These are phyloP conservation scores for Drosophila suzukii DNA, from an alignment of 1,140 invertebrate genomes.

Conservation along the genomic window DNA sequence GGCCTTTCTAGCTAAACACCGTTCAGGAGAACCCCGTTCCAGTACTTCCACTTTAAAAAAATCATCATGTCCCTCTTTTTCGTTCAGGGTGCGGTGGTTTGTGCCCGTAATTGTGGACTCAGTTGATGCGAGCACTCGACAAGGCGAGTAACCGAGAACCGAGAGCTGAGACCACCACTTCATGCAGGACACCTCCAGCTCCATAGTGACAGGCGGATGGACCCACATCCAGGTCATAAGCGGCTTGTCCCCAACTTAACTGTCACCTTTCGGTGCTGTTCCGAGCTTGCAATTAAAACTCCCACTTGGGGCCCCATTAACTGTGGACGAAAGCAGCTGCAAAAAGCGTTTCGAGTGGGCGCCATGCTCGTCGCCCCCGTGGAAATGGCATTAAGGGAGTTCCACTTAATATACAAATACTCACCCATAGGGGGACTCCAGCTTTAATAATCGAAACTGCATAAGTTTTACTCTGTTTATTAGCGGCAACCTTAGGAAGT, in stretches of 20 bases:
- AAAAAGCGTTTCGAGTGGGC: not conserved
- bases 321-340: conserved; percentile 23
- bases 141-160: conserved; percentile 39
- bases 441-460: not conserved
- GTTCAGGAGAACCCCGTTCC: not conserved
- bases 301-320: conserved; percentile 51
- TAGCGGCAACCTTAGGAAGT: conserved; percentile 59
- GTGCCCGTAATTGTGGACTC: conserved; percentile 48
- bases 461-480: conserved; percentile 44
- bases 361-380: not conserved
- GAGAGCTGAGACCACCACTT: not conserved
- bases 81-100: conserved; percentile 10
- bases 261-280: conserved; percentile 34
- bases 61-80: conserved; percentile 28
- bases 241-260: conserved; percentile 44
- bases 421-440: not conserved
- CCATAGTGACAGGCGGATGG: conserved; percentile 3
- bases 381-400: not conserved
- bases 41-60: conserved; percentile 50
- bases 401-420: not conserved
- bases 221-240: conserved; percentile 39
- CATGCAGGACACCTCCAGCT: conserved; percentile 1
- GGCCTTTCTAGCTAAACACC: not conserved
- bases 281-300: conserved; percentile 63
- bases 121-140: conserved; percentile 20